Conservation (phyloP, 1,140 invertebrate species). For the Anastrepha ludens region DNA sequence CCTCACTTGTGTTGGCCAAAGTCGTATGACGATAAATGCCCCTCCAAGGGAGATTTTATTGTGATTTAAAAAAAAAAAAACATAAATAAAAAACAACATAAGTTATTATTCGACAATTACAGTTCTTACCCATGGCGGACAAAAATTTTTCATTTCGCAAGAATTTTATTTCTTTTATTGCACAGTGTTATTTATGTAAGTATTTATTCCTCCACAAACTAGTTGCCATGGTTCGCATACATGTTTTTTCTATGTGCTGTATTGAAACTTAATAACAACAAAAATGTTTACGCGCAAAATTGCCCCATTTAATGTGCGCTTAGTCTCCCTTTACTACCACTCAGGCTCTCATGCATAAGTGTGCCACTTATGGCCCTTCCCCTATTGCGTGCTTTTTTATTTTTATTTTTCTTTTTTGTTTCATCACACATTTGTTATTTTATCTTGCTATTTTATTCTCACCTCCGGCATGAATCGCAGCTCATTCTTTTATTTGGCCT, state of each 20-base stretch:
- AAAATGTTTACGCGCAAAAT: slow-evolving; percentile 15
- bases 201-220: background rate
- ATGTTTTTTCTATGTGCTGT: background rate
- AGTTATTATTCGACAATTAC: too few species aligned
- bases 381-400: background rate
- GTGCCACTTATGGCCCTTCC: background rate
- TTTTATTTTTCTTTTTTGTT: background rate
- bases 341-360: background rate
- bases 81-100: too few species aligned
- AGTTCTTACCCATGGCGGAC: too few species aligned
- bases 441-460: background rate
- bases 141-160: too few species aligned
- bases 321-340: background rate
- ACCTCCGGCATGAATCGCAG: background rate
- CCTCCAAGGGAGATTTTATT: too few species aligned
- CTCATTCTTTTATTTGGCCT: background rate
- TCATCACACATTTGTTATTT: background rate
- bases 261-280: slow-evolving; percentile 34
- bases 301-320: background rate
- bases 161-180: background rate
- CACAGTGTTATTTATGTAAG: background rate
- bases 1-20: too few species aligned
- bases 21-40: too few species aligned
- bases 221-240: background rate
- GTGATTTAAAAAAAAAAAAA: too few species aligned